These are phyloP conservation scores for Eulithis testata DNA, from an alignment of 2,888 invertebrate genomes.

Conservation along the genomic window DNA sequence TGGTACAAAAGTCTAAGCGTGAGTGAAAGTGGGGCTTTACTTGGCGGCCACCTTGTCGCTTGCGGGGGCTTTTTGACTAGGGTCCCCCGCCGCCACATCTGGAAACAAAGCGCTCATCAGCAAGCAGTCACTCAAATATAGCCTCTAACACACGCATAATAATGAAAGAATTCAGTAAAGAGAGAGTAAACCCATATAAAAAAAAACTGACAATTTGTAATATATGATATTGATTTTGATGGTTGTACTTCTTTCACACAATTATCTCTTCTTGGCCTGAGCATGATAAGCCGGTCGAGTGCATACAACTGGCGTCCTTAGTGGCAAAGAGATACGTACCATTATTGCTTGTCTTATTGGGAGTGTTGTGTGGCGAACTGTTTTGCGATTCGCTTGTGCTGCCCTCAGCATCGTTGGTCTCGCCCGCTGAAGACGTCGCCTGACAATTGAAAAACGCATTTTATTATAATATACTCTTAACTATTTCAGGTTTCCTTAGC, in stretches of 20 bases:
- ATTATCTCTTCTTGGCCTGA: too few relatives aligned
- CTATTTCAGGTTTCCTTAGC: too few relatives aligned
- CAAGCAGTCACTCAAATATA: too few relatives aligned
- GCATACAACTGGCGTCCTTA: too few relatives aligned
- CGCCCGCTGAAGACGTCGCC: conserved; percentile 60
- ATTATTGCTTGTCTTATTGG: conserved; percentile 67
- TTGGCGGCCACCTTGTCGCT: conserved; percentile 64
- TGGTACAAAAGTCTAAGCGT: conserved; percentile 69
- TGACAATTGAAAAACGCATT: conserved; percentile 19
- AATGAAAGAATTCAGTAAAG: too few relatives aligned
- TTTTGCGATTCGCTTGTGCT: conserved; percentile 75
- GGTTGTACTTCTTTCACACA: too few relatives aligned
- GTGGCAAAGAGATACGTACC: conserved; percentile 49
- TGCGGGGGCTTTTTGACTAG: conserved; percentile 59
- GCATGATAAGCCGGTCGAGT: too few relatives aligned
- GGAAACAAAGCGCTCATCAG: conserved; percentile 35
- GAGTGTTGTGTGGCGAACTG: conserved; percentile 71
- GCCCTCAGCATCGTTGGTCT: conserved; percentile 71
- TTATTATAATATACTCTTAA: not conserved
- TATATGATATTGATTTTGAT: too few relatives aligned
- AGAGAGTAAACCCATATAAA: too few relatives aligned
- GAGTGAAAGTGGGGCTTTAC: conserved; percentile 54
- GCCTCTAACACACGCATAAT: too few relatives aligned
- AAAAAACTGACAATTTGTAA: too few relatives aligned
- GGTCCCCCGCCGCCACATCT: conserved; percentile 61